A percentile compares a stretch with the other conserved stretches of the same genome.
Evolutionary conservation across 2,888 invertebrate genomes (phyloP).

Genomic region (Drosophila eohydei): DNA sequence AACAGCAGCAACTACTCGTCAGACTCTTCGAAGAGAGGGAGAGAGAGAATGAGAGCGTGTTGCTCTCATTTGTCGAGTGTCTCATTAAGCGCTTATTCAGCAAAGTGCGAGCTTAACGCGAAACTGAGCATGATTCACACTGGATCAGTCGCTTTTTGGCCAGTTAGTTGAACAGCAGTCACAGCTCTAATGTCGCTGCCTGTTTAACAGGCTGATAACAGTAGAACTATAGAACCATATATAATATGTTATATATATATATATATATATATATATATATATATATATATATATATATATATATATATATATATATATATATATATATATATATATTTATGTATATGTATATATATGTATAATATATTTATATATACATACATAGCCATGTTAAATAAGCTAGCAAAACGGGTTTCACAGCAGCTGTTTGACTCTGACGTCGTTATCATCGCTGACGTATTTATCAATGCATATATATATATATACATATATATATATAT

Average conservation of each 20-base stretch:
- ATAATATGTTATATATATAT: not conserved
- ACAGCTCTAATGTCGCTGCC: not conserved
- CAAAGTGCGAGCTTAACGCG: conserved; percentile 6
- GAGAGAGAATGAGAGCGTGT: not conserved
- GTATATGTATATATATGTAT: not conserved
- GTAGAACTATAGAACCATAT: too few species aligned
- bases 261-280: not conserved
- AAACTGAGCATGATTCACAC: conserved; percentile 35
- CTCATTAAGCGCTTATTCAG: conserved; percentile 37
- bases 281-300: not conserved
- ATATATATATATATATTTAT: not conserved
- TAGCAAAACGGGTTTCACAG: conserved; percentile 1
- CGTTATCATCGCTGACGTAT: conserved; percentile 25
- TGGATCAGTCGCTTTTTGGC: conserved; percentile 31
- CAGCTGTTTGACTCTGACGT: conserved; percentile 4
- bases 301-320: not conserved
- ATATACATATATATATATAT: not conserved
- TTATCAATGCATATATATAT: not conserved
- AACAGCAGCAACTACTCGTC: not conserved
- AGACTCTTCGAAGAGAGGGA: not conserved
- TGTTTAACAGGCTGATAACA: too few species aligned
- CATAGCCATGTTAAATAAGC: conserved; percentile 1
- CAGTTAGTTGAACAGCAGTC: conserved; percentile 28
- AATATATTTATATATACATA: not conserved
- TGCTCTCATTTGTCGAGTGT: not conserved